Base-by-base conservation (phyloP, 2,888 invertebrate species). In the Dryococelus australis region DNA sequence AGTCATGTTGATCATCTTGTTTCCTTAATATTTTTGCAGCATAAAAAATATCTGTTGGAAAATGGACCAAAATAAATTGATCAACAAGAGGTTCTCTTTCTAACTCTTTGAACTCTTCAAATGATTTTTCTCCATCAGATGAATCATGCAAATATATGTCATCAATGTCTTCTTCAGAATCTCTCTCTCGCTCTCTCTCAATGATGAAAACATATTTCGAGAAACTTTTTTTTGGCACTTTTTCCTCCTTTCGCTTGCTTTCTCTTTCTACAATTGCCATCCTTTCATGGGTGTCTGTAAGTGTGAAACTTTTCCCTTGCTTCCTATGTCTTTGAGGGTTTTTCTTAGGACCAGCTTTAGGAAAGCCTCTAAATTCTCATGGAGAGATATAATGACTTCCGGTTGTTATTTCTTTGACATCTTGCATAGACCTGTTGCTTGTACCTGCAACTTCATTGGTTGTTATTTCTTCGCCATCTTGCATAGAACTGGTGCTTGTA, bases 311-410 rank as follows among this genome's bases (percentile, higher is more conserved):
- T 65, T 16, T 65, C 16, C 65, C 65, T 65, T 8, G 65, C 16
- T 65, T 65, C 65, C 65, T 65, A 65, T 20, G 65, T 65, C 65
- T 65, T 65, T 20, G 65, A 65, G 65, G 65, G 16, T 65, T 65
- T 65, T 65, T 65, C 65, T 65, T 65, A 20, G 65, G 65, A 20
- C 65, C 65, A 16, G 65, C 65, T 65, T 65, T 65, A 65, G 65
- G 65, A 65, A 65, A 65, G 65, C 65, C 65, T 65, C 65, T 65
- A n/a, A 65, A 65, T 65, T 65, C 65, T 65, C 65, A 16, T 65
- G 65, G 65, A 9, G 65, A 65, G 65, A 65, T 65, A 65, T 65
- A 65, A 65, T 8, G 10, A 20, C 65, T 9, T 24, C 65, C 24
- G 10, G 65, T n/a, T n/a, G n/a, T n/a, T n/a, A n/a, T n/a, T n/a